Evolutionary conservation across 2,113 vertebrate genomes (phyloP).

Genomic region (Archilochus colubris): DNA sequence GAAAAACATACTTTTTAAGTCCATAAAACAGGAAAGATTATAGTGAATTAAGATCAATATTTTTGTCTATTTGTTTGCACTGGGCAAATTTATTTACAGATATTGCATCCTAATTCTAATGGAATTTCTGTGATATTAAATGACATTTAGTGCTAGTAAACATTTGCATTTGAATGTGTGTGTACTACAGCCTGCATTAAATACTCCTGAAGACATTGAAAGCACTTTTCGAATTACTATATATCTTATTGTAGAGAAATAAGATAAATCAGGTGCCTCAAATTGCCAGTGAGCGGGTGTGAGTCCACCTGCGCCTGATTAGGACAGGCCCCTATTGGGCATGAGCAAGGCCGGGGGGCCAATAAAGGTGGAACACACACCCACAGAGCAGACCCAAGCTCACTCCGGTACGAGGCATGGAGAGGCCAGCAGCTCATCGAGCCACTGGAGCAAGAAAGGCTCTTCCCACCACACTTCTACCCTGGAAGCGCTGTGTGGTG

Average conservation of each 20-base stretch:
- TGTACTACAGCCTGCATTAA: not conserved
- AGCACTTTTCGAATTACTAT: not conserved
- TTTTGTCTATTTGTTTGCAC: not conserved
- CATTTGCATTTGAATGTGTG: not conserved
- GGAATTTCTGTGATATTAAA: not conserved
- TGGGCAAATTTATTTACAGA: not conserved
- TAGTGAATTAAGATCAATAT: not conserved
- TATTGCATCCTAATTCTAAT: not conserved
- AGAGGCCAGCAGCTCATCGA: too few species aligned
- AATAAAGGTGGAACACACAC: too few species aligned
- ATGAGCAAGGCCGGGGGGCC: too few species aligned
- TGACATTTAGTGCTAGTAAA: not conserved
- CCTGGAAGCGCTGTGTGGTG: too few species aligned
- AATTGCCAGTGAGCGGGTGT: too few species aligned
- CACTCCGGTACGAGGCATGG: too few species aligned
- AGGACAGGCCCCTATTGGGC: too few species aligned
- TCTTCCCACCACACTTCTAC: too few species aligned
- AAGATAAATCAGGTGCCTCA: too few species aligned
- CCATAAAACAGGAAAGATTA: not conserved
- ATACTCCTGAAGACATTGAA: not conserved
- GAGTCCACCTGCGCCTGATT: too few species aligned
- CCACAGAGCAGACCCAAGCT: too few species aligned
- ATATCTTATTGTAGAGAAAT: not conserved
- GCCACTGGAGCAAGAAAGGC: too few species aligned
- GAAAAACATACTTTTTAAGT: not conserved